Percentiles rank a stretch among this genome's conserved stretches.
Evolutionary conservation across 2,113 vertebrate species (phyloP).

Genomic region (Garra rufa): DNA sequence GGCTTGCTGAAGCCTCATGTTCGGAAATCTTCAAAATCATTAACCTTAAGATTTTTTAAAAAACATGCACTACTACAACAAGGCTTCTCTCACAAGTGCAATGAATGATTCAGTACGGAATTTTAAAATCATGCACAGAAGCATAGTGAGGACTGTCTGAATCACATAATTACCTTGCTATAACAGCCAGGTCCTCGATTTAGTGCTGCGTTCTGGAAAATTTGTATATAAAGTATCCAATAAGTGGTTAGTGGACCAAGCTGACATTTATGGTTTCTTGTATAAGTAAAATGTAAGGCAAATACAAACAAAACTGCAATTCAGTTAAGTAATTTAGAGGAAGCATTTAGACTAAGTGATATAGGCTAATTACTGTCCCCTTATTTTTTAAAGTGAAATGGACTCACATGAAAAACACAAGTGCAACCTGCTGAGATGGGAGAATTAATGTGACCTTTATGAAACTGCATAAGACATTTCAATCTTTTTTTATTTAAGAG

Average conservation of each 20-base stretch:
- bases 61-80: background rate
- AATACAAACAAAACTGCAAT: background rate
- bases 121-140: background rate
- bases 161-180: background rate
- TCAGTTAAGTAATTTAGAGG: background rate
- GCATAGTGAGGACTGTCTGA: background rate
- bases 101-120: background rate
- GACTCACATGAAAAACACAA: background rate
- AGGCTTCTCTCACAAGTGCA: background rate
- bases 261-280: background rate
- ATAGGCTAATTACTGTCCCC: background rate
- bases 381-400: background rate
- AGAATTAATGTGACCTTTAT: constrained; percentile 20
- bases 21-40: constrained; percentile 37
- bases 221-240: background rate
- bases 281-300: constrained; percentile 11
- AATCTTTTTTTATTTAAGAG: background rate
- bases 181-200: background rate
- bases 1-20: background rate
- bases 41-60: background rate
- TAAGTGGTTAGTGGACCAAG: constrained; percentile 1
- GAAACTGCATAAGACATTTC: background rate
- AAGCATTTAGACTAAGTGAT: background rate
- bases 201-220: background rate
- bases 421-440: background rate